These are phyloP conservation scores for Sisor rabdophorus DNA, from an alignment of 2,113 vertebrate genomes.

Conservation along the genomic window DNA sequence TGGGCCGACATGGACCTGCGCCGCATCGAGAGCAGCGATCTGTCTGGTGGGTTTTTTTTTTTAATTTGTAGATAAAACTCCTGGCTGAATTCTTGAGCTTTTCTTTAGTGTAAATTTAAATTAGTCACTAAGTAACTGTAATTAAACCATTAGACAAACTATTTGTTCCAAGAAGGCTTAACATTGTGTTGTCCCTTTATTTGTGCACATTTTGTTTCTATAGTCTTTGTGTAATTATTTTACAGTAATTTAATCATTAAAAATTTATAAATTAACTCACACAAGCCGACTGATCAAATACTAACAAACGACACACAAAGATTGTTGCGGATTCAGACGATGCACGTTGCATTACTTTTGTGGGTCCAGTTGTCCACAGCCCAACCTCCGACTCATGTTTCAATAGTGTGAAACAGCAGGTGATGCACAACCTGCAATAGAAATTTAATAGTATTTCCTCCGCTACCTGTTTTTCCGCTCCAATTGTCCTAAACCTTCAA, in stretches of 20 bases:
- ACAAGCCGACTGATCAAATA: not conserved
- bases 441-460: not conserved
- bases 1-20: constrained; percentile 95
- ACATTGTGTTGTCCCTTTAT: not conserved
- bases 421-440: not conserved
- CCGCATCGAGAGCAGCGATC: constrained; percentile 95
- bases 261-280: not conserved
- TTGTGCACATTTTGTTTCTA: not conserved
- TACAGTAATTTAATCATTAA: not conserved
- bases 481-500: not conserved
- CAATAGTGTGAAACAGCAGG: not conserved
- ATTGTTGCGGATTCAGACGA: too few relatives aligned
- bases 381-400: too few relatives aligned
- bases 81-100: not conserved
- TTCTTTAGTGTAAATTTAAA: not conserved
- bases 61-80: not conserved
- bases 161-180: not conserved
- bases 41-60: constrained; percentile 77
- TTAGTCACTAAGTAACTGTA: too few relatives aligned
- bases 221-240: not conserved
- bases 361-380: too few relatives aligned
- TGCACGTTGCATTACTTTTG: not conserved
- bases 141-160: not conserved
- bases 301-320: too few relatives aligned
- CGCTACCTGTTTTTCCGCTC: not conserved